Evolutionary conservation across 1,140 invertebrate species (phyloP).

Genomic region (Drosophila aff.): DNA sequence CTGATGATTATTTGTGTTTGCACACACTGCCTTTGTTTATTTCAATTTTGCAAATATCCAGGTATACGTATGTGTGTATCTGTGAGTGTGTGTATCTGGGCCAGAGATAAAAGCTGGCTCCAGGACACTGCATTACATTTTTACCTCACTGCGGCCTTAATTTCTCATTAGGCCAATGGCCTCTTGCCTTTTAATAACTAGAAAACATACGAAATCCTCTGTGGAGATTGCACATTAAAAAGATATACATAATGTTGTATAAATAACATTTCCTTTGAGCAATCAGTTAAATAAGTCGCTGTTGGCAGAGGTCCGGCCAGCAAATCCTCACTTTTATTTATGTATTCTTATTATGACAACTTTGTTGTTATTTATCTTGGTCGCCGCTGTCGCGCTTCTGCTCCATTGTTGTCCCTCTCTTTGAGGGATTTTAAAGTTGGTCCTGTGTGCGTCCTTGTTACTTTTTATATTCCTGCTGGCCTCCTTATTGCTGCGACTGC

Average conservation of each 20-base stretch:
- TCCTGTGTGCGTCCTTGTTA: conserved; percentile 46
- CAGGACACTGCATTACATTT: conserved; percentile 48
- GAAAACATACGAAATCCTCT: neutral
- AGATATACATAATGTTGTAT: too few species aligned
- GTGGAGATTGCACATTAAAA: too few species aligned
- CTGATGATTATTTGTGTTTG: conserved; percentile 82
- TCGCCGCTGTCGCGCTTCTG: neutral
- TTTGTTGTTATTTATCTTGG: conserved; percentile 63
- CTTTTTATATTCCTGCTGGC: conserved; percentile 36
- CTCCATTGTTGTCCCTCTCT: neutral
- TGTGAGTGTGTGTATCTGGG: conserved; percentile 27
- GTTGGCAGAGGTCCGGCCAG: conserved; percentile 18
- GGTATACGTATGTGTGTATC: neutral
- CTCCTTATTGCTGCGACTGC: conserved; percentile 22
- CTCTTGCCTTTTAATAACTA: neutral
- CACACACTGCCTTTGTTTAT: conserved; percentile 56
- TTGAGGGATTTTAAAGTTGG: conserved; percentile 62
- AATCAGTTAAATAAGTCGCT: conserved; percentile 29
- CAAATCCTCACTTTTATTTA: conserved; percentile 69
- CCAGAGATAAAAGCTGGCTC: conserved; percentile 16
- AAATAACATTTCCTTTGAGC: neutral
- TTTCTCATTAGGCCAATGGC: conserved; percentile 78
- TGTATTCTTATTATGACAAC: conserved; percentile 76
- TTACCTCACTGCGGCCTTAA: conserved; percentile 53
- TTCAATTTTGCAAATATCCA: conserved; percentile 53